Base-by-base conservation (phyloP, 2,113 vertebrate species). In the Quiscalus mexicanus region DNA sequence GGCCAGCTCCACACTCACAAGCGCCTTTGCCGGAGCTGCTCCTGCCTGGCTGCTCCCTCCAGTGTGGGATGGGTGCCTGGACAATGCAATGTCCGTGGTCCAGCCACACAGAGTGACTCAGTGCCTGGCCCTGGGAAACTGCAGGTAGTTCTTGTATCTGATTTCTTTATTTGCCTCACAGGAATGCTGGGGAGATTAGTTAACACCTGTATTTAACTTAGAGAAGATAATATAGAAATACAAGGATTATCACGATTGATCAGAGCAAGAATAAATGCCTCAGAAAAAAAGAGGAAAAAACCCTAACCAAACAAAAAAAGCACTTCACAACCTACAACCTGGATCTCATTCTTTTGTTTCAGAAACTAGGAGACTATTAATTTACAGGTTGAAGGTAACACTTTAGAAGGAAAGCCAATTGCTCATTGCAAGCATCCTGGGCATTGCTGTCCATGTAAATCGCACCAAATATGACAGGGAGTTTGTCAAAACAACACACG, bases 91-190 rank as follows among this genome's bases (percentile, higher is more conserved):
- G 9, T 52, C 47, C 75, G 35, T 1, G 0, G 35, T 35, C 30
- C 64, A 87, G 64, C 35, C n/a, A 27, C 52, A 47, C 56, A 33
- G 28, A 84, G 47, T 89, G 93, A 92, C 53, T 94, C 93, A 91
- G 8, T 25, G 84, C 65, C 69, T 71, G 52, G 62, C 52, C 73
- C 49, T 49, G 64, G 64, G 71, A 90, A 89, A 74, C 14, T 73
- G 22, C 1, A 14, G 39, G 7, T 58, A 24, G 9, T 19, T 67
- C 28, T 28, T 41, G 21, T 14, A 31, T n/a, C 75, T 30, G 27
- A 59, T 93, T 92, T 35, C 15, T 63, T 67, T 76, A 77, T 55
- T 50, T 88, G 55, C 74, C 78, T 88, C 50, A 33, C 27, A 65
- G 71, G 59, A 90, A 63, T 47, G 53, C 59, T 74, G 55, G 12